These are phyloP conservation scores for Regulus satrapa DNA, from an alignment of 2,113 vertebrate genomes.

Conservation along the genomic window DNA sequence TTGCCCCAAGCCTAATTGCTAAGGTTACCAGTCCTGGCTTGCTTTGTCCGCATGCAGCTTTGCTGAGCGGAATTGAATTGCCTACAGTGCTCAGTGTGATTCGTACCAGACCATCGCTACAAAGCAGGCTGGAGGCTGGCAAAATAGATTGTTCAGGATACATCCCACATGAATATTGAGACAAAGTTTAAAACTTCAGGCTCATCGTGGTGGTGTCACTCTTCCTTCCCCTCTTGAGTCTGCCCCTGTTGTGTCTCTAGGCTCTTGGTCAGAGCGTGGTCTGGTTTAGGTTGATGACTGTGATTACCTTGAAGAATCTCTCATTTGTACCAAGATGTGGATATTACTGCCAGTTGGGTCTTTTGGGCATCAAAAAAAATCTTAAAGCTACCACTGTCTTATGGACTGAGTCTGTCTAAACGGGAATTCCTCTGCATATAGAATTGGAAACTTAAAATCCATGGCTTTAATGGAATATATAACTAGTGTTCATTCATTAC, in stretches of 20 bases:
- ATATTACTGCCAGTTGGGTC: not conserved
- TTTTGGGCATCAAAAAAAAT: not conserved
- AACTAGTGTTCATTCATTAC: not conserved
- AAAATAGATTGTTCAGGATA: not conserved
- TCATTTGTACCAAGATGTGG: not conserved
- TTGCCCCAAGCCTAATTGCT: not conserved
- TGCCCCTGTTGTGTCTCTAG: accelerated
- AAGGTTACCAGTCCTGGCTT: not conserved
- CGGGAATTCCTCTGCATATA: not conserved
- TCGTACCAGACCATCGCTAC: not conserved
- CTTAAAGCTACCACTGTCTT: not conserved
- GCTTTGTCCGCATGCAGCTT: not conserved
- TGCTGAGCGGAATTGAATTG: not conserved
- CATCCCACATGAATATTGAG: not conserved
- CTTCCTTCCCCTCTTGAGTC: not conserved
- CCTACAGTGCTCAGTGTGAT: not conserved
- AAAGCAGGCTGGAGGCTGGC: not conserved
- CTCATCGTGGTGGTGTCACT: not conserved
- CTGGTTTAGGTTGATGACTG: not conserved
- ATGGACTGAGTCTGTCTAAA: not conserved
- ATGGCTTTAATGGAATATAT: not conserved
- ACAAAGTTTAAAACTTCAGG: not conserved
- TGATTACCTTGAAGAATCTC: not conserved
- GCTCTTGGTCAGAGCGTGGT: not conserved
- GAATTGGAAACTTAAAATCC: not conserved